phyloP scores from a whole-genome alignment of 2,113 vertebrate genomes.

The Brachyistius frenatus region DNA sequence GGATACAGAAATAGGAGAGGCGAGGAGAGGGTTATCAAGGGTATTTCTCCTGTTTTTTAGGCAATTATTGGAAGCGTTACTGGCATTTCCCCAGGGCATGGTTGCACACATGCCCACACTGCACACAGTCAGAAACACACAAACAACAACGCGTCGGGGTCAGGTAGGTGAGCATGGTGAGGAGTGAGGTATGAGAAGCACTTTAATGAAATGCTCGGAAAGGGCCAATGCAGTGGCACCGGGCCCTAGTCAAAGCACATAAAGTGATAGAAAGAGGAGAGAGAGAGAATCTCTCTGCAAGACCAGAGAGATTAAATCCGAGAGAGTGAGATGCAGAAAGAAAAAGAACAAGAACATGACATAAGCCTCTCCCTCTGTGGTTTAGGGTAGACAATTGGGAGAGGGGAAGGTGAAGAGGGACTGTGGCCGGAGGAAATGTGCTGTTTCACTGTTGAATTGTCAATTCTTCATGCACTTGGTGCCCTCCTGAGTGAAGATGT shows the following conservation, averaged over 20 bases:
- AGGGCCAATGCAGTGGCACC: constrained; percentile 43
- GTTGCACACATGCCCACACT: constrained; percentile 17
- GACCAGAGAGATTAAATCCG: constrained; percentile 25
- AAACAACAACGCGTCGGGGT: constrained; percentile 54
- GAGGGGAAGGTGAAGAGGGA: constrained; percentile 25
- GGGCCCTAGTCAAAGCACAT: constrained; percentile 35
- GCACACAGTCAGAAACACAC: constrained; percentile 23
- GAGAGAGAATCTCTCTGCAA: not conserved
- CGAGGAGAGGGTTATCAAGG: constrained; percentile 33
- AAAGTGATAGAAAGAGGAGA: constrained; percentile 34
- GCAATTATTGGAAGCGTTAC: constrained; percentile 55
- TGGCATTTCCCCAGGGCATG: constrained; percentile 24
- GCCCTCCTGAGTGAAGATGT: constrained; percentile 29
- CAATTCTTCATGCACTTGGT: constrained; percentile 21
- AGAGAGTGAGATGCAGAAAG: constrained; percentile 16
- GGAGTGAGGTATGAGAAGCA: constrained; percentile 36
- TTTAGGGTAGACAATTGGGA: constrained; percentile 24
- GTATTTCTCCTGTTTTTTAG: constrained; percentile 42
- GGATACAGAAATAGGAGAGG: constrained; percentile 4
- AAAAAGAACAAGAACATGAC: constrained; percentile 25
- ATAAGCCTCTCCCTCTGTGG: constrained; percentile 25
- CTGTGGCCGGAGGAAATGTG: constrained; percentile 20
- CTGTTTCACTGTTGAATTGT: constrained; percentile 40
- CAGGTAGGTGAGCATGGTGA: constrained; percentile 51
- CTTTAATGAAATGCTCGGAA: constrained; percentile 58